Evolutionary conservation across 2,888 invertebrate genomes (phyloP).

Genomic region (Pammene aurita): DNA sequence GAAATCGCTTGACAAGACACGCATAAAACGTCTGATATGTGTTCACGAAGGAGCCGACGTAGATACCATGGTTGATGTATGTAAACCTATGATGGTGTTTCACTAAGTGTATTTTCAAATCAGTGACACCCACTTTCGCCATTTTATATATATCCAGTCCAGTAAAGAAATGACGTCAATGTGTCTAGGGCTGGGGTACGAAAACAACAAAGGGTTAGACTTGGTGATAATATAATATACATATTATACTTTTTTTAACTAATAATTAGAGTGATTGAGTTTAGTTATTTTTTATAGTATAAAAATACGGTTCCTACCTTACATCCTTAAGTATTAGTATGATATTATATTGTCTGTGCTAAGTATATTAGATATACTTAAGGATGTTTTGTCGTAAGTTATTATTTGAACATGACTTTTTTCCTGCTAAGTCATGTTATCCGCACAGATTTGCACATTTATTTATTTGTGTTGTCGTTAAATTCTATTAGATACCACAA

Average conservation of each 20-base stretch:
- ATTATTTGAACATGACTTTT: background rate
- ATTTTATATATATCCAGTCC: background rate
- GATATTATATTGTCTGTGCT: too few species aligned
- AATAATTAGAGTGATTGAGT: too few species aligned
- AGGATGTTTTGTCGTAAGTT: too few species aligned
- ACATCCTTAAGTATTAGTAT: too few species aligned
- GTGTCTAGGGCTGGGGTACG: background rate
- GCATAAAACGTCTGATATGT: background rate
- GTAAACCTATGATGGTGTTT: background rate
- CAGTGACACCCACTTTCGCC: background rate
- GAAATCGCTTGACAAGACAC: slow-evolving; percentile 18
- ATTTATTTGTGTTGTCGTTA: too few species aligned
- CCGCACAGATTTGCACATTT: background rate
- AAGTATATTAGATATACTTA: too few species aligned
- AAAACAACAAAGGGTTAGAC: background rate
- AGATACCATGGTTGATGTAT: background rate
- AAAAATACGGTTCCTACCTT: too few species aligned
- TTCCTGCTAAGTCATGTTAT: background rate
- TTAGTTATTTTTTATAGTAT: too few species aligned
- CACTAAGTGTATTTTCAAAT: background rate
- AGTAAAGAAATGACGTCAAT: background rate
- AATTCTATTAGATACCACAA: too few species aligned
- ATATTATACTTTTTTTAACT: too few species aligned
- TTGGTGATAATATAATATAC: background rate
- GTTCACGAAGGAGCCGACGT: slow-evolving; percentile 31